Conservation (phyloP, 2,113 vertebrate species). For the Rhegmatorhina hoffmannsi region DNA sequence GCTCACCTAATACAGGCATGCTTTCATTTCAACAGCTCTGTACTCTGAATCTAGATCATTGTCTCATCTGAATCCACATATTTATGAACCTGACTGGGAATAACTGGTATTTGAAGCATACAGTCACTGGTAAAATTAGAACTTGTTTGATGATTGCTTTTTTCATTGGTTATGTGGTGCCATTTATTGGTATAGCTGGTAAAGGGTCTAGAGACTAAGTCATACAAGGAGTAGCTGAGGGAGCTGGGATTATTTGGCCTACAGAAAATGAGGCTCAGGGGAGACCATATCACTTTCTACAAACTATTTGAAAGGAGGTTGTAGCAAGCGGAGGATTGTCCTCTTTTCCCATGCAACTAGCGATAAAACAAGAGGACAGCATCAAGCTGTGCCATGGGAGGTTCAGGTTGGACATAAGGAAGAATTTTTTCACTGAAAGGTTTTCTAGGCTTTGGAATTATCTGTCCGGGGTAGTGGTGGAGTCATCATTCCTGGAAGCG, state of each 20-base stretch:
- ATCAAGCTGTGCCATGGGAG: background rate
- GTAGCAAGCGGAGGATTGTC: background rate
- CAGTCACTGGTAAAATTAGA: background rate
- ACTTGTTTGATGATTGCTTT: background rate
- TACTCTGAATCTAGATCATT: background rate
- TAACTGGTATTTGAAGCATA: background rate
- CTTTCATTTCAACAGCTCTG: background rate
- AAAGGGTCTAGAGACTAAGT: background rate
- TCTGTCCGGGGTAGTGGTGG: background rate
- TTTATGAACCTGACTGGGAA: background rate
- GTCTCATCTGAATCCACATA: fast-evolving
- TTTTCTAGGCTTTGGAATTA: background rate
- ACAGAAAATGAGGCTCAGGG: background rate
- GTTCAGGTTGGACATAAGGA: background rate
- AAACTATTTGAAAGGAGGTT: background rate
- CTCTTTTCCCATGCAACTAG: background rate
- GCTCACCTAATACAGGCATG: background rate
- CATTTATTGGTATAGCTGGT: background rate
- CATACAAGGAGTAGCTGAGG: background rate
- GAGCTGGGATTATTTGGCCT: background rate
- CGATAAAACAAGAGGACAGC: background rate
- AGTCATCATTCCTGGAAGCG: background rate
- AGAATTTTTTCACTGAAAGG: background rate
- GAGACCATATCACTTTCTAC: background rate
- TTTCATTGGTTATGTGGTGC: background rate